phyloP scores from a whole-genome alignment of 2,113 vertebrate genomes.

The Vimba vimba region DNA sequence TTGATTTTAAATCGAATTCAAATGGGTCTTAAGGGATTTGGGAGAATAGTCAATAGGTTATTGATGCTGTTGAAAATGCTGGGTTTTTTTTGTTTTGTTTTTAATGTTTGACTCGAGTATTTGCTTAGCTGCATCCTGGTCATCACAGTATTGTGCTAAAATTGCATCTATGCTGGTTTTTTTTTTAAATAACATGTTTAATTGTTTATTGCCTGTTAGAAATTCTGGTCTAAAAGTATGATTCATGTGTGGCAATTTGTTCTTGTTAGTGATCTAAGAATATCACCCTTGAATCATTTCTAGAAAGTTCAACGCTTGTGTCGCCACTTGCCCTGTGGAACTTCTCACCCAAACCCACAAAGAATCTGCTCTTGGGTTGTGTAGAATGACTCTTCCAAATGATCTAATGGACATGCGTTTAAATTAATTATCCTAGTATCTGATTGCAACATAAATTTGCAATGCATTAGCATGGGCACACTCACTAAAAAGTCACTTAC shows the following conservation, averaged over 20 bases:
- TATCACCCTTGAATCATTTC: constrained; percentile 26
- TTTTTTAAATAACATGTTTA: background rate
- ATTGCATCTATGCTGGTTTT: background rate
- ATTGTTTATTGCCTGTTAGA: background rate
- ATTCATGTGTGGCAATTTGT: constrained; percentile 28
- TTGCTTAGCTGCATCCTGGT: background rate
- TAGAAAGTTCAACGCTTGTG: background rate
- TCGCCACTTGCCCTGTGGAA: background rate
- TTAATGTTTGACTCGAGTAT: background rate
- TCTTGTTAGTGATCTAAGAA: constrained; percentile 25
- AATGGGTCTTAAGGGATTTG: background rate
- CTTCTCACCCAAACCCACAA: constrained; percentile 17
- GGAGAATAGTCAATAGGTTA: background rate
- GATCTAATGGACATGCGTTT: background rate
- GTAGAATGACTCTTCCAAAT: background rate
- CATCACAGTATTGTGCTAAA: background rate
- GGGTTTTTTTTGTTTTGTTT: background rate
- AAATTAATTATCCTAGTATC: background rate
- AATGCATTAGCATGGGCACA: background rate
- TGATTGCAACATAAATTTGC: background rate
- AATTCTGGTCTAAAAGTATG: background rate
- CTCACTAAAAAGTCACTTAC: background rate
- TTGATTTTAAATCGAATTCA: constrained; percentile 12
- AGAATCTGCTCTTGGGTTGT: background rate
- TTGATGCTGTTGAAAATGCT: background rate